These are phyloP conservation scores for Gallinago media DNA, from an alignment of 2,113 vertebrate species.

Conservation along the genomic window DNA sequence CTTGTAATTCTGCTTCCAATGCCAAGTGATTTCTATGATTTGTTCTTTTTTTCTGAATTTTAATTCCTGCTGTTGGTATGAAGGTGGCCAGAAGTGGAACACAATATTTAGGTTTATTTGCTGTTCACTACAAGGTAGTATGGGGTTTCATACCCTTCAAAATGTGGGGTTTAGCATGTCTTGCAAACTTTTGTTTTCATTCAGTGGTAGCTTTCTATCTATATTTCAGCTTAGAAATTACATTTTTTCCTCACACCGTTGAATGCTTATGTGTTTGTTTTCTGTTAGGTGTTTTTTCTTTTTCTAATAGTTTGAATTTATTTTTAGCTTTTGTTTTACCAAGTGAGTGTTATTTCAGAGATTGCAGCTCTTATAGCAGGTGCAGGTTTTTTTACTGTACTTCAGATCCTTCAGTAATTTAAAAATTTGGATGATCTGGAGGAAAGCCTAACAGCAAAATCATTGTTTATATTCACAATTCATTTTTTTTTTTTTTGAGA, in stretches of 20 bases:
- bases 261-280: background rate
- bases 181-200: background rate
- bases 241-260: background rate
- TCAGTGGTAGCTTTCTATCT: background rate
- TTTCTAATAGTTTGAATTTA: background rate
- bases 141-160: background rate
- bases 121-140: background rate
- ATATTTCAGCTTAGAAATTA: background rate
- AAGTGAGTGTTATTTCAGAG: background rate
- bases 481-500: background rate
- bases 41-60: background rate
- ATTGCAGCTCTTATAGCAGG: background rate
- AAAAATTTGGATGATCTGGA: slow-evolving; percentile 7
- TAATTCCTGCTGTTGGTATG: background rate
- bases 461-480: background rate
- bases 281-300: background rate
- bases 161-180: background rate
- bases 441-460: background rate
- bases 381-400: background rate
- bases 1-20: background rate
- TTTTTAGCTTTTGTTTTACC: slow-evolving; percentile 24
- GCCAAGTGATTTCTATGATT: background rate
- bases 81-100: background rate
- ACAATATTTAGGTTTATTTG: background rate
- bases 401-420: background rate